These are phyloP conservation scores for Pocillopora grandis DNA, from an alignment of 92 coral and sea anemone species.

Conservation along the genomic window DNA sequence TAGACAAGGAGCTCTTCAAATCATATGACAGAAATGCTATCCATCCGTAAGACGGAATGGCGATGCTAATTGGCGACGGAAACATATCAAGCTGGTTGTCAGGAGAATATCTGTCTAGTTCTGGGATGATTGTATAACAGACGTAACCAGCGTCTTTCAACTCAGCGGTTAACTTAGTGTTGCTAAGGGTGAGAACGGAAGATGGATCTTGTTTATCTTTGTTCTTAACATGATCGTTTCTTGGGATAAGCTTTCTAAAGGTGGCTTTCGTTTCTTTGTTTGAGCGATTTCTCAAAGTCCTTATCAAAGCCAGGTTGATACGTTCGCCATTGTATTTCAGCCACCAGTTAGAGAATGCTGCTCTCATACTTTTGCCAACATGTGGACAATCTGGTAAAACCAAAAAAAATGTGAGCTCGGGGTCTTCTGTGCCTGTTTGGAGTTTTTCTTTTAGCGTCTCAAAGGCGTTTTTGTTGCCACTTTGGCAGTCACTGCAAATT, in stretches of 20 bases:
- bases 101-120: constrained; percentile 29
- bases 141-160: constrained; percentile 7
- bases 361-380: constrained; percentile 63
- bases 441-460: too few species aligned
- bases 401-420: constrained; percentile 29
- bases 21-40: constrained; percentile 48
- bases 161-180: constrained; percentile 4
- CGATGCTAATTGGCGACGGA: constrained; percentile 15
- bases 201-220: constrained; percentile 43
- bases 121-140: constrained; percentile 39
- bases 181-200: constrained; percentile 23
- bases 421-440: too few species aligned
- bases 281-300: constrained; percentile 45
- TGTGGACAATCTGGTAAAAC: constrained; percentile 65
- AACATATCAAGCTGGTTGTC: constrained; percentile 17
- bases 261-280: constrained; percentile 33
- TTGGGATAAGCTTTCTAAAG: constrained; percentile 32
- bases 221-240: constrained; percentile 44
- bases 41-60: constrained; percentile 28
- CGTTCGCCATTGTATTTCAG: constrained; percentile 22
- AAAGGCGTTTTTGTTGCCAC: too few species aligned
- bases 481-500: too few species aligned
- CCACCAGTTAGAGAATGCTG: constrained; percentile 47
- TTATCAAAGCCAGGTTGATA: constrained; percentile 28
- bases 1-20: too few species aligned